Evolutionary conservation across 2,113 vertebrate species (phyloP).

Genomic region (Dasyprocta punctata): DNA sequence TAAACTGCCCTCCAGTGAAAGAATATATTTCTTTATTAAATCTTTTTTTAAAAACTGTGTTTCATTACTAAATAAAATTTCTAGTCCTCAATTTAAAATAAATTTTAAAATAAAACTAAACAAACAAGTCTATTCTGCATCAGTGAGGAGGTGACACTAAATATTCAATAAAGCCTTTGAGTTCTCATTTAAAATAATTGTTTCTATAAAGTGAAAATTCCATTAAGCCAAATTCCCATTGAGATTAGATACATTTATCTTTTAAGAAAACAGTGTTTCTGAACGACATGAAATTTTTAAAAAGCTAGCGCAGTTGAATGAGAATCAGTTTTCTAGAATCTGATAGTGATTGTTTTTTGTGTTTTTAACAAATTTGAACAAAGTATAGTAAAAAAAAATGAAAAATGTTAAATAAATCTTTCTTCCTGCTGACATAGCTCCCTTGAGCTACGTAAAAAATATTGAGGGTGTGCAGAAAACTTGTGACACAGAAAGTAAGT

Average conservation of each 20-base stretch:
- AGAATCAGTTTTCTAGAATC: background rate
- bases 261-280: background rate
- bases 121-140: background rate
- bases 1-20: background rate
- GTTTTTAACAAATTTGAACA: background rate
- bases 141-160: background rate
- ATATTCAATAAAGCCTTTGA: background rate
- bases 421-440: background rate
- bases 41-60: background rate
- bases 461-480: background rate
- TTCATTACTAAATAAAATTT: background rate
- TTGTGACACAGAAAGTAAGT: background rate
- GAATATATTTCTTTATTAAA: background rate
- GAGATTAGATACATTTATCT: background rate
- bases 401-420: background rate
- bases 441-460: background rate
- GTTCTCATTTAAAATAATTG: background rate
- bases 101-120: background rate
- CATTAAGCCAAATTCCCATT: constrained; percentile 10
- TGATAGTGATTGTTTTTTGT: background rate
- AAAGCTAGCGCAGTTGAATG: background rate
- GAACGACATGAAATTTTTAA: background rate
- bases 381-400: background rate
- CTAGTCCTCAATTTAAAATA: background rate
- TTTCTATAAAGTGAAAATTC: background rate